Evolutionary conservation across 2,888 invertebrate genomes (phyloP).

Genomic region (Ophioninae sp.): DNA sequence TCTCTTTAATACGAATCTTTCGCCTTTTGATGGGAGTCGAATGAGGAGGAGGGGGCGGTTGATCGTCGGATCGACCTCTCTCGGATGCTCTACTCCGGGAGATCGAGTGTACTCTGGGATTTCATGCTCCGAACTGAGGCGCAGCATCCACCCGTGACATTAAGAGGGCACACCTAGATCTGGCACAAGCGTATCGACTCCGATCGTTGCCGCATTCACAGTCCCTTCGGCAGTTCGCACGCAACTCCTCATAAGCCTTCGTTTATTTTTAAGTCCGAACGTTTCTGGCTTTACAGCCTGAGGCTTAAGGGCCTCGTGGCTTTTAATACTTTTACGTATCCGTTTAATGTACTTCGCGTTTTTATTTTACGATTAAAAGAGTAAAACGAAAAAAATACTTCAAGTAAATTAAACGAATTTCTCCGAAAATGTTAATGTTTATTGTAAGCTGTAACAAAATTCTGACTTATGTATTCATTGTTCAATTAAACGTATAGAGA

Average conservation of each 20-base stretch:
- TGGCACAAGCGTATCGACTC: slow-evolving; percentile 66
- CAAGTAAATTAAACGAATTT: no score
- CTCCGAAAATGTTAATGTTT: no score
- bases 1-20: slow-evolving; percentile 49
- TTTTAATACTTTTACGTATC: no score
- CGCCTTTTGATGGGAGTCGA: slow-evolving; percentile 23
- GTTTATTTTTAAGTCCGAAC: not conserved
- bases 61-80: slow-evolving; percentile 43
- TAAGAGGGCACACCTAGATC: slow-evolving; percentile 68
- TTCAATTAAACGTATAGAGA: no score
- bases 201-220: slow-evolving; percentile 60
- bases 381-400: no score
- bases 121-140: slow-evolving; percentile 51
- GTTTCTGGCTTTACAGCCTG: not conserved
- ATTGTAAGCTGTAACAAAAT: no score
- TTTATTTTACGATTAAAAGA: no score
- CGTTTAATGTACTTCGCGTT: no score
- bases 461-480: no score
- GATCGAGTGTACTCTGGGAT: slow-evolving; percentile 18
- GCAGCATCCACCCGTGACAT: slow-evolving; percentile 66
- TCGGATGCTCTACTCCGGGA: slow-evolving; percentile 40
- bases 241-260: slow-evolving; percentile 49
- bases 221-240: slow-evolving; percentile 65
- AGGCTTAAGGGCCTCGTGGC: not conserved
- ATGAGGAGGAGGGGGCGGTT: slow-evolving; percentile 9